Evolutionary conservation across 2,113 vertebrate species (phyloP).

Genomic region (Pedetes capensis): DNA sequence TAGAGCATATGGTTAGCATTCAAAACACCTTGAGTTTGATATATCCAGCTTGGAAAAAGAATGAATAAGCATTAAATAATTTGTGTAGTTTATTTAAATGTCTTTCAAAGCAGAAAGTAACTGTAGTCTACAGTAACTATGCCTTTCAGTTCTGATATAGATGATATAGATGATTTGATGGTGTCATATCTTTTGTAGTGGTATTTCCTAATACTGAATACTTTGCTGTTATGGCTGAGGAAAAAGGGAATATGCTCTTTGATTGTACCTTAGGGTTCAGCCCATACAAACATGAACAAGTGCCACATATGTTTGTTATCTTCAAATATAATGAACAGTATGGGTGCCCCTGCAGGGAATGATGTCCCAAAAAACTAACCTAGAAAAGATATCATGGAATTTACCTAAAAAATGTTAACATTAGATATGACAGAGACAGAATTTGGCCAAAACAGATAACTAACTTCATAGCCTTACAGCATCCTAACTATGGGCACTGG

Average conservation of each 20-base stretch:
- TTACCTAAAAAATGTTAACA: not conserved
- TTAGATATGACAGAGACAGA: not conserved
- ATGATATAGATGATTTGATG: not conserved
- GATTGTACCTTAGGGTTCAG: not conserved
- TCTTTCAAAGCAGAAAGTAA: not conserved
- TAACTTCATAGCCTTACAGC: not conserved
- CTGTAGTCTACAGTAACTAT: not conserved
- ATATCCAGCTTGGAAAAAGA: not conserved
- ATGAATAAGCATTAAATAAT: not conserved
- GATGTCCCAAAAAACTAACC: not conserved
- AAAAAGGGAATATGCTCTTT: not conserved
- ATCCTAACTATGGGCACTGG: not conserved
- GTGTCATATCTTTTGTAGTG: too few species aligned
- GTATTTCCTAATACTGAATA: not conserved
- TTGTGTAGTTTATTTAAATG: not conserved
- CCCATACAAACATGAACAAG: not conserved
- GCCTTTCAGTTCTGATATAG: not conserved
- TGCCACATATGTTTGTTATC: not conserved
- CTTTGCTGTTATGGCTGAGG: not conserved
- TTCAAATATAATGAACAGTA: not conserved
- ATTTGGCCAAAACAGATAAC: conserved; percentile 16
- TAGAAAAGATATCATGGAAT: not conserved
- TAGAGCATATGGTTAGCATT: not conserved
- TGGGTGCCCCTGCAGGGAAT: not conserved
- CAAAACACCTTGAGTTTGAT: not conserved